These are phyloP conservation scores for Adineta ricciae DNA, from an alignment of 2,888 invertebrate genomes.

Conservation along the genomic window DNA sequence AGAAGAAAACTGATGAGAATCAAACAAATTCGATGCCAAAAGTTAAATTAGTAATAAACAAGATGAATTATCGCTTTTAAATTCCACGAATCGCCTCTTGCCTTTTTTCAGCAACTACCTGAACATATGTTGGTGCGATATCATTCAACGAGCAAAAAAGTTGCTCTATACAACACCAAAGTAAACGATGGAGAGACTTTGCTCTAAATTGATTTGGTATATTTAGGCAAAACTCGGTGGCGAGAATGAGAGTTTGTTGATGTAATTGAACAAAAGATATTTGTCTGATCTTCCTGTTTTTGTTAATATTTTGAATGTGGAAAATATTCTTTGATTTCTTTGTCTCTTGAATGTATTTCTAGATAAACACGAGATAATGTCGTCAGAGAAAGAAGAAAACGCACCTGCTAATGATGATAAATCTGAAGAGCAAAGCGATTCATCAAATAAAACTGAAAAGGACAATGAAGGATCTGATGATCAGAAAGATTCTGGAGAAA, in stretches of 20 bases:
- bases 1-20: not conserved
- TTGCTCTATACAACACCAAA: not conserved
- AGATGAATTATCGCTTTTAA: no score
- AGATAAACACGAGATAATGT: not conserved
- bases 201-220: not conserved
- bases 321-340: not conserved
- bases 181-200: not conserved
- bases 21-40: not conserved
- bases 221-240: not conserved
- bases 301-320: not conserved
- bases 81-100: no score
- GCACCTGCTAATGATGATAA: not conserved
- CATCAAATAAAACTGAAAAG: not conserved
- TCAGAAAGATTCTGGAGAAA: not conserved
- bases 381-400: not conserved
- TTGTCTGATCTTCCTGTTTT: not conserved
- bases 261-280: not conserved
- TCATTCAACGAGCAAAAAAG: not conserved
- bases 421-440: not conserved
- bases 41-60: not conserved
- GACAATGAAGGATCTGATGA: not conserved
- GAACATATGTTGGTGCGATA: not conserved
- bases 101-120: not conserved
- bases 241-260: not conserved
- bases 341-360: not conserved